phyloP scores from a whole-genome alignment of 2,113 vertebrate genomes.

The Ptilorrhoa leucosticta region DNA sequence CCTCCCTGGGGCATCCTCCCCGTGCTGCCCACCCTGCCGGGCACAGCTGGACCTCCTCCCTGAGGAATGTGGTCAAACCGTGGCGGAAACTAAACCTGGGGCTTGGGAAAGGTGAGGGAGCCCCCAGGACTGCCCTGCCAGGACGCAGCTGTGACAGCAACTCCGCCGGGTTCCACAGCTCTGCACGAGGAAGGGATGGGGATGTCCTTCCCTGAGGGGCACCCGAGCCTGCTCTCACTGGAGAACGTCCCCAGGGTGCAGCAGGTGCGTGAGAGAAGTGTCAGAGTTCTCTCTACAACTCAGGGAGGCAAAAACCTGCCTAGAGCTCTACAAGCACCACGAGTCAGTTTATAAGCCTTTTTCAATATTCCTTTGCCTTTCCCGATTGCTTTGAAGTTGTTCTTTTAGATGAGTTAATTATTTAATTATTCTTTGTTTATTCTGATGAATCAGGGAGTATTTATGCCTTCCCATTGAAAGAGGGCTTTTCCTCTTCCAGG shows the following conservation, averaged over 20 bases:
- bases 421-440: not conserved
- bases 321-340: not conserved
- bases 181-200: not conserved
- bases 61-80: rapidly evolving
- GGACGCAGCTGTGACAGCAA: not conserved
- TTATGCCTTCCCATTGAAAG: not conserved
- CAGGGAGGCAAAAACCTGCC: not conserved
- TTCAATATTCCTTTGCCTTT: not conserved
- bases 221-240: rapidly evolving
- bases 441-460: not conserved
- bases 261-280: not conserved
- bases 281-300: not conserved
- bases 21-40: rapidly evolving
- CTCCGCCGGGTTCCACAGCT: not conserved
- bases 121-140: not conserved
- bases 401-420: not conserved
- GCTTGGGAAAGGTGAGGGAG: not conserved
- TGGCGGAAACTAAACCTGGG: no score
- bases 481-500: not conserved
- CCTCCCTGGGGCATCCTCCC: not conserved
- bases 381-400: not conserved
- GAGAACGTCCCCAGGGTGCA: not conserved
- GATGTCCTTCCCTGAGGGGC: not conserved
- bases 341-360: not conserved
- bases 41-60: not conserved